phyloP scores from a whole-genome alignment of 2,888 invertebrate genomes.

The Polydrusus pterygomalis region DNA sequence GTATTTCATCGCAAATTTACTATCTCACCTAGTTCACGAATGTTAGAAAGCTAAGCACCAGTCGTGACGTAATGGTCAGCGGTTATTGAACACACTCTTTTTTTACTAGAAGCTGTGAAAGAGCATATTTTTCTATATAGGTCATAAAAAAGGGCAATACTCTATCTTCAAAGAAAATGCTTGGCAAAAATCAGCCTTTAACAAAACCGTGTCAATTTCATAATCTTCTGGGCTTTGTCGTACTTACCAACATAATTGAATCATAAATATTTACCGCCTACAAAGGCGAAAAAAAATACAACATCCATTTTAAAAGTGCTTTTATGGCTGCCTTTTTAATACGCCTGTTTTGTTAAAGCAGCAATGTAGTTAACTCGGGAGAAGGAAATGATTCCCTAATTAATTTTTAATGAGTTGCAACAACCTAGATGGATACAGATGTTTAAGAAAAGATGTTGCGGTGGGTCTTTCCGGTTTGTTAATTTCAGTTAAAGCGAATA shows the following conservation, averaged over 20 bases:
- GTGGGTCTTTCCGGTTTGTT: too few relatives aligned
- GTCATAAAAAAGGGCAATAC: not conserved
- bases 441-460: not conserved
- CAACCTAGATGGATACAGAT: not conserved
- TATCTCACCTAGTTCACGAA: too few relatives aligned
- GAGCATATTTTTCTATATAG: too few relatives aligned
- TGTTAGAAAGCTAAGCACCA: too few relatives aligned
- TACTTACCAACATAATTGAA: constrained; percentile 17
- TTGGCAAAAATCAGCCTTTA: not conserved
- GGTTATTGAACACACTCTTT: too few relatives aligned
- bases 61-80: too few relatives aligned
- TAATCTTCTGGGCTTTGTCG: constrained; percentile 9
- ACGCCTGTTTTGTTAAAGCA: constrained; percentile 1
- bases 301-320: constrained; percentile 11
- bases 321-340: constrained; percentile 13
- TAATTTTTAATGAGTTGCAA: not conserved
- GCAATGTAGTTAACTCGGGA: constrained; percentile 10
- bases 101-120: too few relatives aligned
- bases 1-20: too few relatives aligned
- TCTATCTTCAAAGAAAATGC: not conserved
- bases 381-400: constrained; percentile 5
- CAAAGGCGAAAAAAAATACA: constrained; percentile 15
- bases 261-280: constrained; percentile 19
- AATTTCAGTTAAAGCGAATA: too few relatives aligned
- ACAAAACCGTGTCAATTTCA: constrained; percentile 6